phyloP scores from a whole-genome alignment of 2,113 vertebrate genomes.

The Vimba vimba region DNA sequence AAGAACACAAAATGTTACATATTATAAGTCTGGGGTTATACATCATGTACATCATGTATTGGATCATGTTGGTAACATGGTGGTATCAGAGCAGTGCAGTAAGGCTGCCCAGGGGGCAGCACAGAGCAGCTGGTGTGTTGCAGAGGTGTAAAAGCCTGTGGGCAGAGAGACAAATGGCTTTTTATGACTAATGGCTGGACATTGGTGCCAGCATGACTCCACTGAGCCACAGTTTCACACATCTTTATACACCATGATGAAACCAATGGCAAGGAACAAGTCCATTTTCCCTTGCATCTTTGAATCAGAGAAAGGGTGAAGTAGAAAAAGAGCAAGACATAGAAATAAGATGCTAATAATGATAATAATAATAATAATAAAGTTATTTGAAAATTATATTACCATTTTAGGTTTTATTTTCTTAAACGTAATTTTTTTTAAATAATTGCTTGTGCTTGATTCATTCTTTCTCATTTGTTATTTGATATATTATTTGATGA shows the following conservation, averaged over 20 bases:
- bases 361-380: constrained; percentile 33
- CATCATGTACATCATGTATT: too few relatives aligned
- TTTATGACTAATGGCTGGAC: constrained; percentile 38
- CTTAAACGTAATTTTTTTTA: background rate
- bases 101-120: constrained; percentile 19
- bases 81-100: background rate
- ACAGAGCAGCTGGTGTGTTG: constrained; percentile 22
- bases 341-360: constrained; percentile 3
- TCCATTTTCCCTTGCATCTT: constrained; percentile 19
- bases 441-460: too few relatives aligned
- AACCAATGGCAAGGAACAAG: constrained; percentile 52
- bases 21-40: background rate
- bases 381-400: background rate
- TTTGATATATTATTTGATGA: background rate
- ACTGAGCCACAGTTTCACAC: constrained; percentile 34
- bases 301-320: background rate
- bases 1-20: background rate
- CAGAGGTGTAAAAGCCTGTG: constrained; percentile 15
- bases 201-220: constrained; percentile 23
- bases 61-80: background rate
- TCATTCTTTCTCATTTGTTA: too few relatives aligned
- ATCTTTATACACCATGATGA: constrained; percentile 42
- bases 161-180: constrained; percentile 38
- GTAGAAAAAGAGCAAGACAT: background rate
- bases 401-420: background rate